A percentile compares a stretch with the other conserved stretches of the same genome.
Conservation (phyloP, 1,140 invertebrate species). For the Nilaparvata lugens region DNA sequence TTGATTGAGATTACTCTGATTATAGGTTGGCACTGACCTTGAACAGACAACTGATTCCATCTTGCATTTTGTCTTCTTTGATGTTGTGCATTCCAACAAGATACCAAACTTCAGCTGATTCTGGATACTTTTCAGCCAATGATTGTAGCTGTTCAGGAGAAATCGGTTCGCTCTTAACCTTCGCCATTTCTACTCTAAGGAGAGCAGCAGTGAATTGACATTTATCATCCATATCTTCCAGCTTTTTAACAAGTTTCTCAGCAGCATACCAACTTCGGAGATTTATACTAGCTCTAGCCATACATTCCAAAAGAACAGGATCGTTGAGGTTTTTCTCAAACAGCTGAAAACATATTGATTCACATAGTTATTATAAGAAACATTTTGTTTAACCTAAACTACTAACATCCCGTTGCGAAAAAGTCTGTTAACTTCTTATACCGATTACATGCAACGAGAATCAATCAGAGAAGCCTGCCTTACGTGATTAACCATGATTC, state of each 20-base stretch:
- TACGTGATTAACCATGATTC: too few relatives aligned
- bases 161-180: background rate
- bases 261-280: slow-evolving; percentile 42
- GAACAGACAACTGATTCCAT: slow-evolving; percentile 35
- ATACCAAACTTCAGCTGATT: slow-evolving; percentile 24
- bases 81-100: slow-evolving; percentile 33
- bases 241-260: slow-evolving; percentile 33
- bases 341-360: background rate
- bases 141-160: background rate
- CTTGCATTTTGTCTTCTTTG: slow-evolving; percentile 41
- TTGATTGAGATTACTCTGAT: too few relatives aligned
- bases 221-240: slow-evolving; percentile 24
- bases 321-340: slow-evolving; percentile 27
- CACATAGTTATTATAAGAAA: too few relatives aligned
- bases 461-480: too few relatives aligned
- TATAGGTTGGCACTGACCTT: background rate
- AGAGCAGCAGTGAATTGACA: background rate
- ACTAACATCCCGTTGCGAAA: too few relatives aligned
- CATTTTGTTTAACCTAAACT: too few relatives aligned
- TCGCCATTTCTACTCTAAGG: background rate
- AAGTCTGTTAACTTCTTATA: too few relatives aligned
- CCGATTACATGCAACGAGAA: too few relatives aligned
- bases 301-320: slow-evolving; percentile 32
- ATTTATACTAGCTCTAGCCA: slow-evolving; percentile 34
- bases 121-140: background rate